Base-by-base conservation (phyloP, 2,888 invertebrate species). In the Hirtodrosophila alboralis region DNA sequence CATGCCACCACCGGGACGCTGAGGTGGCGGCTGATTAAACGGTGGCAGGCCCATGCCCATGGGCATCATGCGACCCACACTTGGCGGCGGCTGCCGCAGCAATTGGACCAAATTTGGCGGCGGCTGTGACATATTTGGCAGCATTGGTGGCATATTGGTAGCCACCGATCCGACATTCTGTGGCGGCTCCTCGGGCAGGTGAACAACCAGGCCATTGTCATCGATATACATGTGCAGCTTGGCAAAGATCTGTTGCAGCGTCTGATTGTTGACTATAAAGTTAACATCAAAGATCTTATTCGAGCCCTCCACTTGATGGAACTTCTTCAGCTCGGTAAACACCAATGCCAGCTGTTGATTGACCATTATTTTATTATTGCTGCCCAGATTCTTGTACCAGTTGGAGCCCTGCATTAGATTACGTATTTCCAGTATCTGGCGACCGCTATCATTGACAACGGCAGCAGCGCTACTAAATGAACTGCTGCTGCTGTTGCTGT, bases 341-440 rank as follows among this genome's bases (percentile, higher is more conserved):
- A 94, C 92, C 18, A 92, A 91, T 1, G 93, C 93, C 79, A 95
- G 88, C 86, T 95, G 92, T 80, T 94, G 94, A 85, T 94, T 95
- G 0, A 94, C 92, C 89, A 93, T 92, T 73, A 95, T 92, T 90
- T 95, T 95, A 86, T 94, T 93, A 67, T 94, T 94, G 51, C 94
- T 94, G 75, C 94, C 94, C 38, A 95, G 90, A 63, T 93, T 94
- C 86, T 93, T 94, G 84, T 94, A 95, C 92, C 95, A 95, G 52
- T 92, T 92, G 0, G 94, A 94, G 83, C 92, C 93, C 89, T 94
- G 94, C 45, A 94, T 88, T 69, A 94, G 89, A 61, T 92, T 92
- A 88, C 94, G 94, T 60, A 93, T 91, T 86, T 94, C 92, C 57
- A 91, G 89, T 13, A 90, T 90, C 90, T 66, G 90, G 45, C 89